Percentiles rank a stretch among this genome's conserved stretches.
Evolutionary conservation across 2,113 vertebrate species (phyloP).

Genomic region (Gymnarchus niloticus): DNA sequence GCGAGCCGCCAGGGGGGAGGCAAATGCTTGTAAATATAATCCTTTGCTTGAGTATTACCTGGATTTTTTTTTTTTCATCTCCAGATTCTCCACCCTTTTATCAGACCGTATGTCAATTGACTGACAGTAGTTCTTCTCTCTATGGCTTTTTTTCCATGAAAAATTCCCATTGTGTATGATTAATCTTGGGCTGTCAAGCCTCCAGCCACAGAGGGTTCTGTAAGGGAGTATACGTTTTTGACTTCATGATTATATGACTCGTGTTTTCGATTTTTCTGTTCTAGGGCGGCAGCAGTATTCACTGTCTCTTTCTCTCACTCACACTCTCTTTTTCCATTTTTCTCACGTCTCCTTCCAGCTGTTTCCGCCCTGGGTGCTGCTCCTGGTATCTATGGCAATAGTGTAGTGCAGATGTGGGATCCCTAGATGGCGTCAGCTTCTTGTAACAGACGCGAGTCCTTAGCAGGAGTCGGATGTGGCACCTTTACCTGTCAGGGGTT

Average conservation of each 20-base stretch:
- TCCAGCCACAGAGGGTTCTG: background rate
- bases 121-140: background rate
- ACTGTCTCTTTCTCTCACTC: background rate
- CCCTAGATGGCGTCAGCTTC: no score
- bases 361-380: background rate
- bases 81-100: background rate
- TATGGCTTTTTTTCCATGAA: conserved; percentile 1
- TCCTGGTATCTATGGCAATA: background rate
- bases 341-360: background rate
- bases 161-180: background rate
- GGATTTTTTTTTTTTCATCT: background rate
- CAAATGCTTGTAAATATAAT: background rate
- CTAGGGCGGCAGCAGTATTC: background rate
- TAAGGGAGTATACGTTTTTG: background rate
- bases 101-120: background rate
- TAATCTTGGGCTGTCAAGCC: background rate
- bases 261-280: background rate
- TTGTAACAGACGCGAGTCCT: no score
- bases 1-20: background rate
- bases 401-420: background rate
- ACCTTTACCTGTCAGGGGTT: background rate
- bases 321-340: background rate
- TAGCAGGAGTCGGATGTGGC: no score
- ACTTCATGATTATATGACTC: background rate
- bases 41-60: background rate